A percentile compares a stretch with the other conserved stretches of the same genome.
Conservation (phyloP, 2,888 invertebrate genomes). For the Drosophila lacicola region DNA sequence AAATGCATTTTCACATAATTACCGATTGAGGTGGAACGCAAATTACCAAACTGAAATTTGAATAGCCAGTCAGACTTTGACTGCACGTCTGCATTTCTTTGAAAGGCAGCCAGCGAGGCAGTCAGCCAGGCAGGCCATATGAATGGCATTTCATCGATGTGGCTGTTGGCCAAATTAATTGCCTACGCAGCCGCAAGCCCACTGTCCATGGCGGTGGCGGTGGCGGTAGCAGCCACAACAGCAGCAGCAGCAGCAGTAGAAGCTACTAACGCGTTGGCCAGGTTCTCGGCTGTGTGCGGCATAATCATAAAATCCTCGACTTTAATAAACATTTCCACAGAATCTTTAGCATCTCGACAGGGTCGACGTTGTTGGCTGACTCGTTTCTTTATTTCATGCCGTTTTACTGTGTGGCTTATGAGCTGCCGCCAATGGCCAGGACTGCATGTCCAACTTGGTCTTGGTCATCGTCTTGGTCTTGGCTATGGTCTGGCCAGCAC, state of each 20-base stretch:
- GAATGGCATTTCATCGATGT: constrained; percentile 81
- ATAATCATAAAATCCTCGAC: constrained; percentile 79
- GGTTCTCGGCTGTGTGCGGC: constrained; percentile 64
- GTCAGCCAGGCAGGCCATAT: constrained; percentile 59
- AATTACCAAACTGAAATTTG: constrained; percentile 76
- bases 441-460: constrained; percentile 26
- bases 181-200: constrained; percentile 68
- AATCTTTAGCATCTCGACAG: constrained; percentile 77
- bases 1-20: constrained; percentile 79
- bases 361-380: constrained; percentile 59
- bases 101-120: constrained; percentile 34
- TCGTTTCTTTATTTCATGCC: constrained; percentile 74
- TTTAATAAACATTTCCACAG: constrained; percentile 81
- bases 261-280: constrained; percentile 31
- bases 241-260: constrained; percentile 8
- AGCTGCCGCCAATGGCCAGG: constrained; percentile 50
- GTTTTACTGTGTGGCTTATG: constrained; percentile 68
- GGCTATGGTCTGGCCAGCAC: constrained; percentile 27
- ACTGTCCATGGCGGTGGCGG: constrained; percentile 10
- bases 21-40: constrained; percentile 71
- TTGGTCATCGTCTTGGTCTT: constrained; percentile 13
- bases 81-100: constrained; percentile 44
- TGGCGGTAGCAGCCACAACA: constrained; percentile 7
- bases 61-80: constrained; percentile 50
- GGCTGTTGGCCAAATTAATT: constrained; percentile 74